phyloP scores from a whole-genome alignment of 2,888 invertebrate genomes.

The Agrenia bidenticulata region DNA sequence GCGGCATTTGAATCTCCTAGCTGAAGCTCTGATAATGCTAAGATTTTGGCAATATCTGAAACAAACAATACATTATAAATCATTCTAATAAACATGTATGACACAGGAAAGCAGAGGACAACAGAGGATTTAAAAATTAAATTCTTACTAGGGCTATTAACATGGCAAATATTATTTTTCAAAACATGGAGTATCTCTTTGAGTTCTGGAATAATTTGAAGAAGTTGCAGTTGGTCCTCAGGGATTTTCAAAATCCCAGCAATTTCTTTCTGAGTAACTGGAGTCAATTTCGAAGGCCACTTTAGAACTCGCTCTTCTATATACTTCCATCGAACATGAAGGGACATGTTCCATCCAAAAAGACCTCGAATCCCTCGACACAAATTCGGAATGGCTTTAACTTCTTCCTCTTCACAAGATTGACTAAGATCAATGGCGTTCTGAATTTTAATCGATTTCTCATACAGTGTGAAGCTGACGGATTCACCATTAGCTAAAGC shows the following conservation, averaged over 20 bases:
- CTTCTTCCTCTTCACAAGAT: neutral
- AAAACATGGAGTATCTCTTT: constrained; percentile 11
- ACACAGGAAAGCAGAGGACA: neutral
- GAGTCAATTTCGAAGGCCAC: neutral
- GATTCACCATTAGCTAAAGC: neutral
- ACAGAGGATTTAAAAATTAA: neutral
- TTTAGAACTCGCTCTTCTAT: constrained; percentile 21
- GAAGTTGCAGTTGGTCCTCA: constrained; percentile 15
- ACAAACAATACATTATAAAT: neutral
- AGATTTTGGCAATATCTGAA: constrained; percentile 24
- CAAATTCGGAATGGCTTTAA: constrained; percentile 15
- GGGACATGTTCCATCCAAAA: constrained; percentile 30
- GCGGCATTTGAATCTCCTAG: constrained; percentile 17
- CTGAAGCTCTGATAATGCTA: constrained; percentile 22
- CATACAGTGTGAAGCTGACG: too few relatives aligned
- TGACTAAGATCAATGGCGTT: too few relatives aligned
- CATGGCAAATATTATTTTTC: constrained; percentile 27
- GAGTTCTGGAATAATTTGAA: constrained; percentile 28
- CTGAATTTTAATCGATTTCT: too few relatives aligned
- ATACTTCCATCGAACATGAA: constrained; percentile 32
- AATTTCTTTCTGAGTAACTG: constrained; percentile 9
- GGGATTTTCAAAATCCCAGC: constrained; percentile 20
- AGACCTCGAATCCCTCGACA: constrained; percentile 17
- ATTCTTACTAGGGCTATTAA: constrained; percentile 30
- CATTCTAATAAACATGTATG: neutral